These are phyloP conservation scores for Trichopria drosophilae DNA, from an alignment of 2,888 invertebrate species.

Conservation along the genomic window DNA sequence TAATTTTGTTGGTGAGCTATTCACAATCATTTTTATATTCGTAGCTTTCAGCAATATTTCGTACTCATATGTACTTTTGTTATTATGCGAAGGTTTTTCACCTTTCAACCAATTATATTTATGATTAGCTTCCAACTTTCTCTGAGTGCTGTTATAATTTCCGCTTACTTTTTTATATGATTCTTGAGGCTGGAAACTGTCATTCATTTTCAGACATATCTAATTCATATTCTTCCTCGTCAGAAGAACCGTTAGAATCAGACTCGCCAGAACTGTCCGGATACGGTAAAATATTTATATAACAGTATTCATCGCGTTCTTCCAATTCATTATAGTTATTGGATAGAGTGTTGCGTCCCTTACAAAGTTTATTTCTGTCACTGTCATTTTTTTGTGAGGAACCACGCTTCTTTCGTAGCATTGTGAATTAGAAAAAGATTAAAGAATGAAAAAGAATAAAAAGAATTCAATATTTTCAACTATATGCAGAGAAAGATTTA, in stretches of 20 bases:
- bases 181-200: neutral
- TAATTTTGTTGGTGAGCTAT: neutral
- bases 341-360: neutral
- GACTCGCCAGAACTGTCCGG: too few relatives aligned
- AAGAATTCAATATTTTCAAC: too few relatives aligned
- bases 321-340: neutral
- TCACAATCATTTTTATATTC: too few relatives aligned
- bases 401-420: neutral
- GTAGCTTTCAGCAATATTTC: neutral
- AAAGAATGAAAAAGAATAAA: neutral
- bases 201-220: slow-evolving; percentile 1
- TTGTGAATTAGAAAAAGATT: neutral
- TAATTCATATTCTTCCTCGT: neutral
- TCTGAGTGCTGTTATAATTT: too few relatives aligned
- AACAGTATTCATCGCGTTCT: slow-evolving; percentile 1
- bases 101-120: neutral
- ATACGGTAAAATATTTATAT: slow-evolving; percentile 1
- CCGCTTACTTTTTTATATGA: neutral
- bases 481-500: too few relatives aligned
- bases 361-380: neutral
- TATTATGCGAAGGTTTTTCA: slow-evolving; percentile 1
- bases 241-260: neutral
- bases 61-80: neutral
- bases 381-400: slow-evolving; percentile 1
- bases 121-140: neutral